Percentiles rank a stretch among this genome's conserved stretches.
Conservation (phyloP, 1,140 invertebrate genomes). For the Polyergus mexicanus region DNA sequence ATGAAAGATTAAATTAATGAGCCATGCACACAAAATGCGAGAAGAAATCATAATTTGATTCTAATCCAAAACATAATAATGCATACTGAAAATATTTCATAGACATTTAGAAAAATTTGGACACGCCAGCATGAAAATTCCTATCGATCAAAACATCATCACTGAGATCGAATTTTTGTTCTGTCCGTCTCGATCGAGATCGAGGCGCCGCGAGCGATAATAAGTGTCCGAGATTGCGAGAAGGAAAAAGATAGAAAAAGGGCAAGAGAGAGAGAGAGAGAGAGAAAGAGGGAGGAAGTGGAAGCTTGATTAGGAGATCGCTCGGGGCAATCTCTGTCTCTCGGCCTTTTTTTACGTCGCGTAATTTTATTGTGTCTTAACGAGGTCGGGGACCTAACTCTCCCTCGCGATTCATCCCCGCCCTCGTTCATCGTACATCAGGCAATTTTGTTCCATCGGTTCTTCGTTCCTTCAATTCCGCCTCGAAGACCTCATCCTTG, state of each 20-base stretch:
- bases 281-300: slow-evolving; percentile 25
- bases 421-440: slow-evolving; percentile 72
- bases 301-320: slow-evolving; percentile 79
- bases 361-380: slow-evolving; percentile 81
- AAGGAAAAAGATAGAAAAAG: slow-evolving; percentile 20
- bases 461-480: slow-evolving; percentile 67
- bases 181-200: slow-evolving; percentile 65
- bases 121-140: neutral
- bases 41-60: neutral
- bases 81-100: neutral
- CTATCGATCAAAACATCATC: slow-evolving; percentile 45
- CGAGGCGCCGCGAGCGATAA: slow-evolving; percentile 57
- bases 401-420: neutral
- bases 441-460: slow-evolving; percentile 80
- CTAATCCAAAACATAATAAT: neutral
- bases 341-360: slow-evolving; percentile 70
- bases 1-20: neutral
- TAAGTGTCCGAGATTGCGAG: slow-evolving; percentile 39
- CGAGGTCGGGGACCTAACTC: slow-evolving; percentile 77
- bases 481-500: slow-evolving; percentile 24
- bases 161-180: neutral
- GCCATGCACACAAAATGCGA: neutral
- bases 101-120: neutral
- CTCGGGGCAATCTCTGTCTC: slow-evolving; percentile 74
- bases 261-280: slow-evolving; percentile 24